A percentile compares a stretch with the other conserved stretches of the same genome.
Conservation (phyloP, 1,140 invertebrate species). For the Alviniconcha marisindica region DNA sequence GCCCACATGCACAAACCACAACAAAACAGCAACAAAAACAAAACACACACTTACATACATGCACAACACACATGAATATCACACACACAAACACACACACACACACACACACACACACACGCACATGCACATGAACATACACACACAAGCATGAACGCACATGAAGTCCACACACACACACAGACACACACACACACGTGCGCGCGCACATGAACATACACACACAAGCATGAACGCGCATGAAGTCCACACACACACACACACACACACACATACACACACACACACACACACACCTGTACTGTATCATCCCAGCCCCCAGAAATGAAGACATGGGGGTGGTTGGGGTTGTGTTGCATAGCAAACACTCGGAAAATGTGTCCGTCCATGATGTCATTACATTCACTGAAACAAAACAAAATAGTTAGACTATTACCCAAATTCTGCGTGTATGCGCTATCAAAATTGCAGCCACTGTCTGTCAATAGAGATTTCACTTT, state of each 20-base stretch:
- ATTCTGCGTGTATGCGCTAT: too few species aligned
- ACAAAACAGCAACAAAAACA: too few species aligned
- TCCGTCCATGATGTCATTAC: conserved; percentile 78
- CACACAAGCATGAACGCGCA: neutral
- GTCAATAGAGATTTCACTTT: too few species aligned
- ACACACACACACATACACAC: neutral
- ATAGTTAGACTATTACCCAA: neutral
- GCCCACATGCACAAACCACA: conserved; percentile 26
- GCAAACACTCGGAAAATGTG: conserved; percentile 83
- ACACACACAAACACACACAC: neutral
- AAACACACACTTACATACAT: neutral
- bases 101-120: neutral
- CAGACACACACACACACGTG: neutral
- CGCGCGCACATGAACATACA: neutral
- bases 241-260: conserved; percentile 7
- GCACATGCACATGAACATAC: neutral
- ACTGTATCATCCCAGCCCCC: conserved; percentile 85
- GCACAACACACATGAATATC: neutral
- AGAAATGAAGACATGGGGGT: conserved; percentile 82
- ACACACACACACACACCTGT: conserved; percentile 76
- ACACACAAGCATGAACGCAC: neutral
- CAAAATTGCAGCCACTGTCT: too few species aligned
- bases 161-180: neutral
- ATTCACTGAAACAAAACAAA: conserved; percentile 62
- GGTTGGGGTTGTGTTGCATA: conserved; percentile 82